These are phyloP conservation scores for Forbesichthys agassizii DNA, from an alignment of 2,113 vertebrate species.

Conservation along the genomic window DNA sequence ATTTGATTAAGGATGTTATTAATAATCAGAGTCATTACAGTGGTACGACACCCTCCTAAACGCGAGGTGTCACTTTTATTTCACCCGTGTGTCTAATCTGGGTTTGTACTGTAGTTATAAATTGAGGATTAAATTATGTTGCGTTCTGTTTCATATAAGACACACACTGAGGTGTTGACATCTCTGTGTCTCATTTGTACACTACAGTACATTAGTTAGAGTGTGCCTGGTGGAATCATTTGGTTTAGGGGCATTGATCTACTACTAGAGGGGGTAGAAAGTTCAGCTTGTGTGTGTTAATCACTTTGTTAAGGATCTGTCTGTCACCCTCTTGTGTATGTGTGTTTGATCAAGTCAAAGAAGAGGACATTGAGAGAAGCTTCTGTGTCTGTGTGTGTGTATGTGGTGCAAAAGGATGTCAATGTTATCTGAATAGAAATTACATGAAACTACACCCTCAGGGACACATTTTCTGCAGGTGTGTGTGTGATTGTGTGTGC, in stretches of 20 bases:
- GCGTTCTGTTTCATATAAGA: constrained; percentile 13
- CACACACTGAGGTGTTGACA: not conserved
- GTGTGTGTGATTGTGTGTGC: constrained; percentile 9
- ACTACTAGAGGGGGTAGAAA: not conserved
- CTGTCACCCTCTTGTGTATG: too few relatives aligned
- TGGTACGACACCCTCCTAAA: not conserved
- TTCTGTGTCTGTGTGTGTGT: not conserved
- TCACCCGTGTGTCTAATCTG: not conserved
- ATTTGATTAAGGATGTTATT: not conserved
- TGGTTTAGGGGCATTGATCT: not conserved
- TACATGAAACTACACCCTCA: constrained; percentile 41
- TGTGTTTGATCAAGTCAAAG: too few relatives aligned
- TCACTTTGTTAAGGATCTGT: not conserved
- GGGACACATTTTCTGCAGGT: constrained; percentile 28
- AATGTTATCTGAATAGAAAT: constrained; percentile 30
- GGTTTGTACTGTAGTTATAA: not conserved
- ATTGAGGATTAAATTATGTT: too few relatives aligned
- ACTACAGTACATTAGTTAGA: too few relatives aligned
- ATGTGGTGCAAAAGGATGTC: constrained; percentile 12
- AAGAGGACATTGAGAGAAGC: not conserved
- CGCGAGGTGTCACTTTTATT: not conserved
- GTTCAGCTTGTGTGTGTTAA: not conserved
- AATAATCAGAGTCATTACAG: not conserved
- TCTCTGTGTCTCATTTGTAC: not conserved
- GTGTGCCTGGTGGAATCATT: too few relatives aligned